A percentile compares a stretch with the other conserved stretches of the same genome.
Conservation (phyloP, 2,113 vertebrate species). For the Plestiodon gilberti region DNA sequence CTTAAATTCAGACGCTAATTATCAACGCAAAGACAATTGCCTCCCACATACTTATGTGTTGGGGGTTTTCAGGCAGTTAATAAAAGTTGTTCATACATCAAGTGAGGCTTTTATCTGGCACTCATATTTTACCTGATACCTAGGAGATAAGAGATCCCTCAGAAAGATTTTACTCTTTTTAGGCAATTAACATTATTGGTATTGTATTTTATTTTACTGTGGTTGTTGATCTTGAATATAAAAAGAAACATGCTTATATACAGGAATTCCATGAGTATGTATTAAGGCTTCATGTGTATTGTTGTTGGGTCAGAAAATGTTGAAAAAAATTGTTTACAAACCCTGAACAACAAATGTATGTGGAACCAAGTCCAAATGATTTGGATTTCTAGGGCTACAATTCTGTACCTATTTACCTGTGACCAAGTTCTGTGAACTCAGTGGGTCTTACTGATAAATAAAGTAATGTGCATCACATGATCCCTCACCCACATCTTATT, state of each 20-base stretch:
- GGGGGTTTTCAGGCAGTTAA: conserved; percentile 63
- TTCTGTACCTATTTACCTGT: neutral
- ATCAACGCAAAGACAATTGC: conserved; percentile 74
- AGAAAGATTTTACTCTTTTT: conserved; percentile 1
- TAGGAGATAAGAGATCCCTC: conserved; percentile 19
- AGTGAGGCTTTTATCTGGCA: conserved; percentile 62
- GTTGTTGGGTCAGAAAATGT: neutral
- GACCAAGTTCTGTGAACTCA: neutral
- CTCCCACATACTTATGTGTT: conserved; percentile 66
- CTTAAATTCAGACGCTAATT: conserved; percentile 74
- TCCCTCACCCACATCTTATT: too few species aligned
- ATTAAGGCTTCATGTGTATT: neutral
- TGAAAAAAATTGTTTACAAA: neutral
- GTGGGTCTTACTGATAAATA: neutral
- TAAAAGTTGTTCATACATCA: conserved; percentile 64
- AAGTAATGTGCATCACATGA: too few species aligned
- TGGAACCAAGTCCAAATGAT: neutral
- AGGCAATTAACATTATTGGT: neutral
- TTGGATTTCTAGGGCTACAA: neutral
- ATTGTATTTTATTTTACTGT: neutral
- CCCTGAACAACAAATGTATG: neutral
- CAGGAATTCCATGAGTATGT: neutral
- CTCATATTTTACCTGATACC: conserved; percentile 45
- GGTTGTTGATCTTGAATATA: neutral
- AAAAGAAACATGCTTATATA: neutral